Base-by-base conservation (phyloP, 2,888 invertebrate genomes). In the Synergus itoensis region DNA sequence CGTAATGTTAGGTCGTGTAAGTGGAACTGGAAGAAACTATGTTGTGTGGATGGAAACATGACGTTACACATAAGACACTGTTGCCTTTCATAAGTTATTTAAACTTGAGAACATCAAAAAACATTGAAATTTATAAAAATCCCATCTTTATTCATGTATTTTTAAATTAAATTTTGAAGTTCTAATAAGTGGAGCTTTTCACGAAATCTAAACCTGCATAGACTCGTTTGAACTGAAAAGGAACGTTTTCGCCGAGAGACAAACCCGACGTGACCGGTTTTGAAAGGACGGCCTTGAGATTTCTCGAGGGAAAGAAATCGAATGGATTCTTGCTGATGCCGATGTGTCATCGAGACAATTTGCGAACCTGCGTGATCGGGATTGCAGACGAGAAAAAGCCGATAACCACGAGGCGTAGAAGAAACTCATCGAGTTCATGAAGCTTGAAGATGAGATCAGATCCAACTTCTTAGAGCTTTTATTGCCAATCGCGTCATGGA, bases 271-370 rank as follows among this genome's bases (percentile, higher is more conserved):
- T 48, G 73, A 73, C 73, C 73, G 73, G 73, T 73, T 73, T 73
- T 53, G 36, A 53, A 53, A 73, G 73, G 28, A 36, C 73, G 73
- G 40, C 73, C 73, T 73, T 73, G 73, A 73, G 73, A 53, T 73
- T 73, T 73, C 73, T 73, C 73, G 53, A 48, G 73, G 53, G 53
- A 73, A 73, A 53, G 73, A 53, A 73, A 73, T 73, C 73, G 73
- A 73, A 53, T 73, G 73, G 73, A 41, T 14, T 45, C 14, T 45
- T 18, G 80, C 67, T 80, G 77, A 75, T 75, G 64, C 77, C 77
- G 62, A 77, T 73, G 75, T 77, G 79, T 77, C 79, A 77, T 79
- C 65, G 65, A 79, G 76, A 81, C 75, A 81, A 79, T 79, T 79
- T 79, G 77, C 64, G 69, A 67, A 81, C 57, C 64, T 73, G 53